Evolutionary conservation across 2,113 vertebrate genomes (phyloP).

Genomic region (Caretta caretta): DNA sequence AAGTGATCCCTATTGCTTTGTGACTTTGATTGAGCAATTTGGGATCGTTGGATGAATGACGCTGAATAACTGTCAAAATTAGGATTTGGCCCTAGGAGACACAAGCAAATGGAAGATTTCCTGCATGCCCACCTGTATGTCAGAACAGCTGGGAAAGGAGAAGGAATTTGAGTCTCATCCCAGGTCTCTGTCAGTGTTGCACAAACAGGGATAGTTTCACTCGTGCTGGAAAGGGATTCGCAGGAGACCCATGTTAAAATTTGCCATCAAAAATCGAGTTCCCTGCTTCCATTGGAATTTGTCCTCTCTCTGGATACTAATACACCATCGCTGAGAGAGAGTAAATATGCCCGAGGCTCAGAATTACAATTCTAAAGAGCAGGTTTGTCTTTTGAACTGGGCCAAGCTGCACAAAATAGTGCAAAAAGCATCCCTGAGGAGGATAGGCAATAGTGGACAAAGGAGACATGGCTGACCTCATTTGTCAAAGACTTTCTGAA

Average conservation of each 20-base stretch:
- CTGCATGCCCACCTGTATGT: background rate
- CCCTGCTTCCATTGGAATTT: background rate
- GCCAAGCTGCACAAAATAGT: background rate
- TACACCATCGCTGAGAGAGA: background rate
- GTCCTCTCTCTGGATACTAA: background rate
- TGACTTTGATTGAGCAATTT: background rate
- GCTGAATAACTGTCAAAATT: conserved; percentile 20
- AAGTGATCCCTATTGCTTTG: background rate
- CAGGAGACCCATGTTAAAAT: background rate
- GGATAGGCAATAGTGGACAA: background rate
- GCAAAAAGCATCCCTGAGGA: background rate
- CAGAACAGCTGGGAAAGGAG: rapidly evolving
- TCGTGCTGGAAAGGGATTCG: rapidly evolving
- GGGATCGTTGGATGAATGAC: background rate
- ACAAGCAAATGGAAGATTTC: background rate
- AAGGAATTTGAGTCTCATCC: background rate
- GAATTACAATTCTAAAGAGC: too few relatives aligned
- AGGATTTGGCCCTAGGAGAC: background rate
- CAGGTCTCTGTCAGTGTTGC: background rate
- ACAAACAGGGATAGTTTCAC: conserved; percentile 35
- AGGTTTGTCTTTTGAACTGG: background rate
- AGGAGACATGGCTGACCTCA: background rate
- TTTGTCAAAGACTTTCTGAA: background rate
- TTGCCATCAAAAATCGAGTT: background rate
- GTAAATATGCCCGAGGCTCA: background rate